Evolutionary conservation across 1,140 invertebrate species (phyloP).

Genomic region (Anastrepha ludens): DNA sequence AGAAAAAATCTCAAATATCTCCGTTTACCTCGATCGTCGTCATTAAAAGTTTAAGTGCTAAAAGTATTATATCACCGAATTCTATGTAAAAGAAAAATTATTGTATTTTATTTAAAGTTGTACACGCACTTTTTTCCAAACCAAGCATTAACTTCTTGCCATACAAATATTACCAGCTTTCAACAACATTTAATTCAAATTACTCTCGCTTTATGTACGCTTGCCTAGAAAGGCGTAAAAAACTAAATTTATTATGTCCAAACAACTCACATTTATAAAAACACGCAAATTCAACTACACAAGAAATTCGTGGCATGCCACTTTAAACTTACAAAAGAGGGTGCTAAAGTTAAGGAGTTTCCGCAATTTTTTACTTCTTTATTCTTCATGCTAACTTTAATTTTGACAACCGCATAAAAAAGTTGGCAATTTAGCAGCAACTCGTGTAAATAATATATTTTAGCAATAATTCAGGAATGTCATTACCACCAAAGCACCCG

Average conservation of each 20-base stretch:
- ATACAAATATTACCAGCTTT: not conserved
- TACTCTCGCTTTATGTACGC: not conserved
- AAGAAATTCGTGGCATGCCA: not conserved
- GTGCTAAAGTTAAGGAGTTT: not conserved
- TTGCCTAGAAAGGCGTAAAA: no score
- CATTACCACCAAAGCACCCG: not conserved
- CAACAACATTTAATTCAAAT: not conserved
- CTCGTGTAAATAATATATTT: not conserved
- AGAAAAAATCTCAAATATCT: no score
- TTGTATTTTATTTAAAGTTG: no score
- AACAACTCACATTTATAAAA: no score
- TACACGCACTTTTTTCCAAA: no score
- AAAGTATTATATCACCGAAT: no score
- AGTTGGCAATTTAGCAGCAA: not conserved
- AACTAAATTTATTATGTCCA: no score
- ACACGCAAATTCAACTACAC: not conserved
- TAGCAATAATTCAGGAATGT: conserved; percentile 24
- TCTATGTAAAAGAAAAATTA: no score
- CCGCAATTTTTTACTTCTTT: not conserved
- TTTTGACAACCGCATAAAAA: not conserved
- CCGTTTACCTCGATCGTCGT: no score
- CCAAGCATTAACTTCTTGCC: no score
- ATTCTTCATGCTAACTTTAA: not conserved
- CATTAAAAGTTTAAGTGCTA: no score
- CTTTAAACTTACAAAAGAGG: not conserved